Percentiles rank a stretch among this genome's conserved stretches.
These are phyloP conservation scores for Melanotaenia pygmaea DNA, from an alignment of 2,797 vertebrate genomes.

Conservation along the genomic window DNA sequence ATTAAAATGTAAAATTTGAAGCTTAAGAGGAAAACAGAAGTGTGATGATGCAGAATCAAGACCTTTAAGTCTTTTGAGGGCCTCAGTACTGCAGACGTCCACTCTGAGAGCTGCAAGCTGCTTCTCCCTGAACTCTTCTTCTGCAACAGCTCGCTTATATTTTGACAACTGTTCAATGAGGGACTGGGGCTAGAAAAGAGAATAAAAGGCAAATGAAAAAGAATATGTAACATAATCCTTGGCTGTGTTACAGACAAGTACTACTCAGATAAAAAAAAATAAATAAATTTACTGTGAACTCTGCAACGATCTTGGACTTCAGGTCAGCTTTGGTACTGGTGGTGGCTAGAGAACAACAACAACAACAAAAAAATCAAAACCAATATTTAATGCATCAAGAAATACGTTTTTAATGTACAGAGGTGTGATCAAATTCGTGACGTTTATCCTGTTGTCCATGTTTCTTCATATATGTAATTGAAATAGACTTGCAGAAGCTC, in stretches of 20 bases:
- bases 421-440: background rate
- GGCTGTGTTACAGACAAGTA: background rate
- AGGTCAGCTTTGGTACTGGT: slow-evolving; percentile 90
- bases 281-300: slow-evolving; percentile 90
- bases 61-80: slow-evolving; percentile 97
- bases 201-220: background rate
- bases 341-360: slow-evolving; percentile 72
- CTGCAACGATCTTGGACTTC: slow-evolving; percentile 97
- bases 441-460: background rate
- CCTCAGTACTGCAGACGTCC: slow-evolving; percentile 95
- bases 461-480: background rate
- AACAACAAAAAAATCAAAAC: background rate
- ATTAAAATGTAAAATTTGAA: slow-evolving; percentile 1
- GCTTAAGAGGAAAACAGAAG: background rate
- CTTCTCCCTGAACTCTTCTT: slow-evolving; percentile 93
- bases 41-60: slow-evolving; percentile 29
- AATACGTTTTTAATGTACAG: slow-evolving; percentile 1
- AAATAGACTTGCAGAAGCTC: no score
- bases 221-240: no score
- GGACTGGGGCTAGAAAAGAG: slow-evolving; percentile 84
- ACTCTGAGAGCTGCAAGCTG: slow-evolving; percentile 92
- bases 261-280: background rate
- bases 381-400: background rate
- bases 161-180: slow-evolving; percentile 89
- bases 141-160: slow-evolving; percentile 87